Evolutionary conservation across 2,797 vertebrate genomes (phyloP), one percentile per base, ranked within the genome.

Genomic region (Aythya fuligula): DNA sequence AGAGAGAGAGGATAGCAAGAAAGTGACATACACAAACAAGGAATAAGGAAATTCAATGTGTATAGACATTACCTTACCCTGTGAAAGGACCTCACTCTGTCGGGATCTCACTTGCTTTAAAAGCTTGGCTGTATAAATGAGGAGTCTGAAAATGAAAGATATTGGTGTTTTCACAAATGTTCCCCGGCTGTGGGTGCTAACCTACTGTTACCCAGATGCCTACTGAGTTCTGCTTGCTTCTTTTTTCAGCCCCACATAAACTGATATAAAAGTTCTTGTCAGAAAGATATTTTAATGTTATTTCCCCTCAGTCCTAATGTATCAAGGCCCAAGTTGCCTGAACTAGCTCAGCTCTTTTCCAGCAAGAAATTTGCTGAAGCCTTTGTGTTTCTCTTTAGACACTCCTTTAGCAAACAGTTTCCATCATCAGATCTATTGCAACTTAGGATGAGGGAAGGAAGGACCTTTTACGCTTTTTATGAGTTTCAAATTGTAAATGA

Each of bases 91-190:
- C 36, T 92, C 54, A 43, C 64, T 79, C 90, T 86, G 56, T 88
- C 85, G 69, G 85, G 36, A 82, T 85, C 78, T 73, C 53, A 24
- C 36, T 91, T 79, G 36, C 76, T 93, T 79, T 83, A 80, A 82
- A 90, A 75, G 45, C 24, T 83, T 87, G 74, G 62, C 92, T 96
- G 54, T 43, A 47, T 88, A 89, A 93, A 74, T 85, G 66, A 88
- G 72, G 25, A 88, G 16, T 49, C 64, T 82, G 81, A 74, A 94
- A 94, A 78, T 91, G 70, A 92, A 95, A 95, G 95, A 96, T 93
- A 94, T 70, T 95, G 79, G 81, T 91, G 88, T 94, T 94, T 94
- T 94, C 95, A 94, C 60, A 94, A 90, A 94, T 71, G 57, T 86
- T 79, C 78, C 89, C 73, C 84, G 83, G 87, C 39, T 78, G 14